A percentile compares a stretch with the other conserved stretches of the same genome.
These are phyloP conservation scores for Hydractinia symbiolongicarpus DNA, from an alignment of 30 jellyfish, hydroid and myxozoan genomes.

Conservation along the genomic window DNA sequence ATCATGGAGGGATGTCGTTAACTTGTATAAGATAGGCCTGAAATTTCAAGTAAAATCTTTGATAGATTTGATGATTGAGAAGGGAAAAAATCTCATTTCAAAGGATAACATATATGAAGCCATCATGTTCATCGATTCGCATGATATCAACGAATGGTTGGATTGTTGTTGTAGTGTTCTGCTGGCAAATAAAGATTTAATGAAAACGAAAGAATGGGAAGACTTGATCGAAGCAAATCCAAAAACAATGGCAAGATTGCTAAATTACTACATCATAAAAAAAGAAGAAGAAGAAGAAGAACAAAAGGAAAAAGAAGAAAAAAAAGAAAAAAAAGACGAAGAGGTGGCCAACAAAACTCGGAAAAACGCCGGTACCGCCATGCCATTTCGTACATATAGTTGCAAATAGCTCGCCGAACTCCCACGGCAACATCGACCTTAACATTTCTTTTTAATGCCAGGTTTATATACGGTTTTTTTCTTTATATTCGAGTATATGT, in stretches of 20 bases:
- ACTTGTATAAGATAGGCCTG: not conserved
- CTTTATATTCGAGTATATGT: too few relatives aligned
- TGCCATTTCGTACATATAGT: too few relatives aligned
- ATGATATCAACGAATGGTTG: not conserved
- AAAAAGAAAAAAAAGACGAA: too few relatives aligned
- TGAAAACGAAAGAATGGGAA: not conserved
- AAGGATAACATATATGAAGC: not conserved
- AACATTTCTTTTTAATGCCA: too few relatives aligned
- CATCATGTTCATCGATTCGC: not conserved
- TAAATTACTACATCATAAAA: too few relatives aligned
- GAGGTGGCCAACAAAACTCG: too few relatives aligned
- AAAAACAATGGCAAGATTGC: not conserved
- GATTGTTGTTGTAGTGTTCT: not conserved
- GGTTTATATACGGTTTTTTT: too few relatives aligned
- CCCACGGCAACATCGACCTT: too few relatives aligned
- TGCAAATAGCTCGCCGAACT: too few relatives aligned
- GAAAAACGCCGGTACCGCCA: too few relatives aligned
- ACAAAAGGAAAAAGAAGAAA: not conserved
- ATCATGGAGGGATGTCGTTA: not conserved
- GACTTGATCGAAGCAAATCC: not conserved
- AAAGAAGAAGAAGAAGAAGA: too few relatives aligned
- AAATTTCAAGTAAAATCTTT: constrained; percentile 1
- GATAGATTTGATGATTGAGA: not conserved
- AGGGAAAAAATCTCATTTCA: not conserved
- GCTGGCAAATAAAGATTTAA: not conserved